These are phyloP conservation scores for Alosa sapidissima DNA, from an alignment of 2,797 vertebrate species.

Conservation along the genomic window DNA sequence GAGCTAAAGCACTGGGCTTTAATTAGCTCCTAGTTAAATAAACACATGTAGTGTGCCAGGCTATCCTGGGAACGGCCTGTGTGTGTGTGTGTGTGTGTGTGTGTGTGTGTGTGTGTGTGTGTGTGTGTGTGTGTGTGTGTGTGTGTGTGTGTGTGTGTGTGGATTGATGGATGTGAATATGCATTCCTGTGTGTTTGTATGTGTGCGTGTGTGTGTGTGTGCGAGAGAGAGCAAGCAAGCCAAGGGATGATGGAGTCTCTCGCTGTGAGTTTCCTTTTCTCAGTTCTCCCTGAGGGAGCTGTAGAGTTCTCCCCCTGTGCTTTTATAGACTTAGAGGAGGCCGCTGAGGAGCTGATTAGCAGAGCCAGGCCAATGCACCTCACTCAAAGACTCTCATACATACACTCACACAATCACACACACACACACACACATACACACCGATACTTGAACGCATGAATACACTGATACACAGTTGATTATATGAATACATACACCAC, in stretches of 20 bases:
- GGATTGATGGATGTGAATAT: neutral
- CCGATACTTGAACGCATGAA: neutral
- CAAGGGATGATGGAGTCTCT: conserved; percentile 11
- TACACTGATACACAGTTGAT: neutral
- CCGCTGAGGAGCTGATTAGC: neutral
- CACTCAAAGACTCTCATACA: neutral
- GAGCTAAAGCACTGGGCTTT: conserved; percentile 26
- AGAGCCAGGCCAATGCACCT: conserved; percentile 2
- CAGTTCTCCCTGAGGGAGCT: neutral
- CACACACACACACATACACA: neutral
- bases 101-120: neutral
- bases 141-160: neutral
- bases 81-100: conserved; percentile 8
- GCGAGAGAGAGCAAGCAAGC: neutral
- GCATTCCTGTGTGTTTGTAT: neutral
- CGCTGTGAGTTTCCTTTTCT: neutral
- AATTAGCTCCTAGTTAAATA: conserved; percentile 28
- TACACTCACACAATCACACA: neutral
- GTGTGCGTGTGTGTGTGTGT: neutral
- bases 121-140: neutral
- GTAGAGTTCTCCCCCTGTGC: neutral
- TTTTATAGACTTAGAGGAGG: conserved; percentile 22
- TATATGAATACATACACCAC: neutral
- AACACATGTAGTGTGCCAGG: conserved; percentile 23
- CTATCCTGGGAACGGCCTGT: neutral